Base-by-base conservation (phyloP, 1,140 invertebrate species). In the Matsumurasca onukii region DNA sequence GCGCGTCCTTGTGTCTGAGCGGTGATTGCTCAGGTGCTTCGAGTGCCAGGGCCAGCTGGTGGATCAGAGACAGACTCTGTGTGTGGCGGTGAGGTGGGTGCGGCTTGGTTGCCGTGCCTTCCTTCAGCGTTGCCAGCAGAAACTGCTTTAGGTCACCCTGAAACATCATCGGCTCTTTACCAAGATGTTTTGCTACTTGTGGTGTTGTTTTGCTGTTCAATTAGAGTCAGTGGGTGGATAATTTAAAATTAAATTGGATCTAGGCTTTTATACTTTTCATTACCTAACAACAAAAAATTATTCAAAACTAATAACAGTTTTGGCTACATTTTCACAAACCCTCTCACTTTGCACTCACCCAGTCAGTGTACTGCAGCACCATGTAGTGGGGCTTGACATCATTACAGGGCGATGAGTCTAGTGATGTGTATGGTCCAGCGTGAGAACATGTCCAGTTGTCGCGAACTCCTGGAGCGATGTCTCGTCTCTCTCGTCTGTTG, bases 71-170 rank as follows among this genome's bases (percentile, higher is more conserved):
- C 0, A 92, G 79, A 51, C 89, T 86, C 79, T 96, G 93, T 1
- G 30, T 79, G 79, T 70, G 12, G 29, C 61, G 79, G 27, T 84
- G 74, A 5, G 80, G 78, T 17, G 78, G 78, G 39, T 74, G 62
- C 24, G 73, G 27, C 75, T 79, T 61, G 78, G 74, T 66, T 78
- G 78, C 30, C 77, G 75, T 75, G 75, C 70, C 77, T 71, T 29
- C 76, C 75, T 24, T 76, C 76, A n/a, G n/a, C 0, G 94, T 95
- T 2, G 94, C 92, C 52, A 93, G 80, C n/a, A 97, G 81, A 80
- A 96, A 97, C 77, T 94, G 93, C 73, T 97, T 97, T 62, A 97
- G 81, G 78, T 97, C 94, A n/a, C 94, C 95, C 91, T 93, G 73
- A 76, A 77, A 73, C 51, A 55, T 12, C 17, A 55, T 9, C n/a